phyloP scores from a whole-genome alignment of 2,797 vertebrate genomes.

The Coracias cyanogaster region DNA sequence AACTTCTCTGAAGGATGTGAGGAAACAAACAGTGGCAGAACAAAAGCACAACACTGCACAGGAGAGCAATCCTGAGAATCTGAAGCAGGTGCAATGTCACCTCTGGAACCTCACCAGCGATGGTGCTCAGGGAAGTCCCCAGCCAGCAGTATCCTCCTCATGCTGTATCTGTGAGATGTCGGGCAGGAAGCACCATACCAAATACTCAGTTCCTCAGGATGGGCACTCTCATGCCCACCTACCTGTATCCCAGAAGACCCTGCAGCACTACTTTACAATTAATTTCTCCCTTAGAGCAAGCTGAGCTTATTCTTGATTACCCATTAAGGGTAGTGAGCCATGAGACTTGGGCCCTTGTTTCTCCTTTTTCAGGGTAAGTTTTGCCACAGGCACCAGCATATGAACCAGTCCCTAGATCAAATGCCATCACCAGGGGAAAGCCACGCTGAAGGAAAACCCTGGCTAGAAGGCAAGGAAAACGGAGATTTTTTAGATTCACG shows the following conservation, averaged over 20 bases:
- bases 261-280: not conserved
- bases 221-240: not conserved
- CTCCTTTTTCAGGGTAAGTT: not conserved
- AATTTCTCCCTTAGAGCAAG: not conserved
- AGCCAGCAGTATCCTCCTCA: fast-evolving
- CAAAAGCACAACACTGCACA: fast-evolving
- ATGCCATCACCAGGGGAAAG: not conserved
- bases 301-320: not conserved
- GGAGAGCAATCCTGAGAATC: not conserved
- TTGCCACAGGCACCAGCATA: not conserved
- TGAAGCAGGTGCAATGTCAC: fast-evolving
- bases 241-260: not conserved
- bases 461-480: not conserved
- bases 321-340: too few relatives aligned
- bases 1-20: not conserved
- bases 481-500: not conserved
- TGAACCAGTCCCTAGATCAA: not conserved
- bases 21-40: not conserved
- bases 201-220: not conserved
- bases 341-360: not conserved
- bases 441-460: not conserved
- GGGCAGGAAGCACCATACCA: not conserved
- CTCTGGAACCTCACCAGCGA: fast-evolving
- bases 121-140: not conserved
- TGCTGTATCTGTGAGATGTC: not conserved